Evolutionary conservation across 2,797 vertebrate genomes (phyloP), one percentile per base, ranked within the genome.

Genomic region (Tolypeutes matacus): DNA sequence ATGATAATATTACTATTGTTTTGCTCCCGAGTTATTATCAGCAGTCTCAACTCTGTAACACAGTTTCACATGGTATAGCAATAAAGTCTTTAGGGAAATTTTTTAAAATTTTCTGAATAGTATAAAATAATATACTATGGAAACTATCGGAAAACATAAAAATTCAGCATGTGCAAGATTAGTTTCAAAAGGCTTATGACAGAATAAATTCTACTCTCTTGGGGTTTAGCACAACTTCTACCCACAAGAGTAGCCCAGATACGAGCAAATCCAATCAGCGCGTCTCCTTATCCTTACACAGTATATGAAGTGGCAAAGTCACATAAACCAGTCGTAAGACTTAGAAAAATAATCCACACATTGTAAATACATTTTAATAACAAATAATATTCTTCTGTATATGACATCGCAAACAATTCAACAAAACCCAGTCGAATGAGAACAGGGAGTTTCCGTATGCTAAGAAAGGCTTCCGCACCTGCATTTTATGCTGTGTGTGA

Each of bases 401-500:
- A 70, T 78, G 85, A 78, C 39, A 72, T 87, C 86, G 84, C 25
- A 69, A 70, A 94, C 78, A 53, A 67, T 2, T 29, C 49, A 62
- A 81, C 49, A 76, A 85, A 92, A 67, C 49, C 75, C 87, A 89
- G 93, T 58, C 72, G 60, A 87, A 77, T 31, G 62, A 82, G 17
- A 92, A 76, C 20, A 53, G n/a, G 64, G 42, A 58, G 86, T 46
- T 65, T 72, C 76, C 36, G 0, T 31, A 23, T 31, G 81, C 88
- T 92, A 89, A 96, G 95, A 81, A 70, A 84, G 84, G 91, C 49
- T 81, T 86, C 91, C 80, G 18, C 94, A 92, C 95, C 97, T 97
- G 96, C 93, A 62, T 67, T 67, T 58, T 92, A 88, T 78, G 82
- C 88, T 96, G 75, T 93, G 97, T 93, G 80, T 95, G 94, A 96